Base-by-base conservation (phyloP, 2,113 vertebrate species). In the Macroglossus sobrinus region DNA sequence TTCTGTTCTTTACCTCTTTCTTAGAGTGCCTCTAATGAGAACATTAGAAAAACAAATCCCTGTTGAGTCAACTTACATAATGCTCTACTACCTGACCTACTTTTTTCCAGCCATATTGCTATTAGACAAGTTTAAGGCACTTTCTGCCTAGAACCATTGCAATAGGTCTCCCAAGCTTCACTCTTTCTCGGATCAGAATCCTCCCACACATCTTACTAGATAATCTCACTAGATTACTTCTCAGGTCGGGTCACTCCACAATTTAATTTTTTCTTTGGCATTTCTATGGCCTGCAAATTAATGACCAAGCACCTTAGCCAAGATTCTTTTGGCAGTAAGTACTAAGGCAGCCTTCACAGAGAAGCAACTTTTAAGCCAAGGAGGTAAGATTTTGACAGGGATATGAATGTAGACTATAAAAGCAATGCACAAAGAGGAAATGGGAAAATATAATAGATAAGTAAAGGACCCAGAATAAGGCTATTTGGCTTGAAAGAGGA, bases 111-210 rank as follows among this genome's bases (percentile, higher is more conserved):
- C 28, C 30, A 33, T 33, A 2, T 15, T 47, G 40, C 47, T 53
- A 3, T 3, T 2, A 35, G 85, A 16, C 24, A 76, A 35, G 55
- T n/a, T 45, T 33, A 59, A 78, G 24, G 6, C 2, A 40, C 18
- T 66, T 1, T 71, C 81, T 93, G 19, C 33, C 61, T 40, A 35
- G 18, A 43, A 19, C 10, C 43, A 4, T 1, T 1, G 33, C 53
- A 13, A 0, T 1, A 45, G 13, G 33, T 35, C 84, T 59, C 24
- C 74, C n/a, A 3, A 33, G n/a, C 18, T 1, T 61, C 21, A 1
- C 19, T 24, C 16, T n/a, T 79, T 12, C 35, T 35, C 15, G 3
- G 35, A 64, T 43, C 63, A 24, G 19, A 3, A 22, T 15, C 5
- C 11, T n/a, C 64, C 63, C 57, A 14, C 1, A 28, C 50, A 35